These are phyloP conservation scores for Yoshiicerus persimilis DNA, from an alignment of 1,140 invertebrate genomes.

Conservation along the genomic window DNA sequence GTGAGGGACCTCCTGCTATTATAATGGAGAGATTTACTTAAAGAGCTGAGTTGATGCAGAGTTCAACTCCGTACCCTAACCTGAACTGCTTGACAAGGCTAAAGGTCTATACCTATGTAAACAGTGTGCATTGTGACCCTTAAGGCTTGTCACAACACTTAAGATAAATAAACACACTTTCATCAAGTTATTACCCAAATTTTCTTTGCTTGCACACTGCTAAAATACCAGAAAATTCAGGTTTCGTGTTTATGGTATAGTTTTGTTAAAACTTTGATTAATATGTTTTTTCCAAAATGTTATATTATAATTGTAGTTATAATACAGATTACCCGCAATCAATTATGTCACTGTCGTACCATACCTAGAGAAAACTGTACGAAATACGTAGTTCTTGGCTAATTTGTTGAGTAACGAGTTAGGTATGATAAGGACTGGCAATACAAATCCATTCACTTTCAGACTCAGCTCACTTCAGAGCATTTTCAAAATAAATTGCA, in stretches of 20 bases:
- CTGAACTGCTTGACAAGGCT: neutral
- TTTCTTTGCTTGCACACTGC: neutral
- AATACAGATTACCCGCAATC: no score
- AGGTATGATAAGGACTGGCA: no score
- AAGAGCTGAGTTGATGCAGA: neutral
- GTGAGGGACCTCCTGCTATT: slow-evolving; percentile 7
- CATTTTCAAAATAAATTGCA: no score
- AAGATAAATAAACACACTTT: neutral
- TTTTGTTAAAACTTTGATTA: no score
- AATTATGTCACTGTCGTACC: no score
- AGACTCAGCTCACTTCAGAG: no score
- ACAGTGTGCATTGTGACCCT: neutral
- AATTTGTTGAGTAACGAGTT: no score
- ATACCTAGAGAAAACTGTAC: no score
- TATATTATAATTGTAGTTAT: no score
- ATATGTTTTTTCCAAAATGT: no score
- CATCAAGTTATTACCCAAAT: neutral
- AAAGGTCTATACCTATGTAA: neutral
- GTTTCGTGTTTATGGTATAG: neutral
- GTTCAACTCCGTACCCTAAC: neutral
- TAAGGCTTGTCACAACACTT: neutral
- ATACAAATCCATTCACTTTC: no score
- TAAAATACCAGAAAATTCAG: neutral
- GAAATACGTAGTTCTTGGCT: no score
- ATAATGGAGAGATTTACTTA: neutral